Percentiles rank a stretch among this genome's conserved stretches.
Conservation (phyloP, 2,113 vertebrate species). For the Polyodon spathula region DNA sequence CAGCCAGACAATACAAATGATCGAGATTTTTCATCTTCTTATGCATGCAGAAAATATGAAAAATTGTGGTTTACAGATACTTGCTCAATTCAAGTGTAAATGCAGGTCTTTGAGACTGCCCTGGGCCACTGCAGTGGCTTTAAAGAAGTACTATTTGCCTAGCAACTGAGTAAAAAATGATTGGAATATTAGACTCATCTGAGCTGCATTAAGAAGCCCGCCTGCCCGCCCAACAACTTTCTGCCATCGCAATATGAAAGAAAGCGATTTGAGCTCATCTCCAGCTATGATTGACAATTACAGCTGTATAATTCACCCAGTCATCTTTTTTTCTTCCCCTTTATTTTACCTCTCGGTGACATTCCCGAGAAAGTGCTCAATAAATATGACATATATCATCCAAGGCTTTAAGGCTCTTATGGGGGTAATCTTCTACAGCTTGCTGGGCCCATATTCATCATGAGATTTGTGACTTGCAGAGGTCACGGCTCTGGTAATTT, state of each 20-base stretch:
- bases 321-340: constrained; percentile 66
- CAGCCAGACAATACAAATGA: constrained; percentile 97
- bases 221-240: constrained; percentile 75
- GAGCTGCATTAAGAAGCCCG: constrained; percentile 70
- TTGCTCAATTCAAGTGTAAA: constrained; percentile 85
- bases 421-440: constrained; percentile 69
- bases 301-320: constrained; percentile 80
- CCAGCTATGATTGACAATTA: constrained; percentile 86
- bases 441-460: constrained; percentile 66
- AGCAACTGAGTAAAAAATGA: constrained; percentile 91
- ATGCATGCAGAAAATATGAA: constrained; percentile 99
- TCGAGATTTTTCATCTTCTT: constrained; percentile 98
- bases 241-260: constrained; percentile 81
- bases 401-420: constrained; percentile 61
- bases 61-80: constrained; percentile 95
- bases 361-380: constrained; percentile 75
- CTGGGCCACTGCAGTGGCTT: constrained; percentile 73
- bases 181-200: constrained; percentile 96
- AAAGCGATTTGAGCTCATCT: constrained; percentile 68
- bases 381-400: constrained; percentile 89
- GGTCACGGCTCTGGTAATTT: constrained; percentile 69
- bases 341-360: constrained; percentile 80
- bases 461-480: constrained; percentile 55
- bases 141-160: constrained; percentile 69
- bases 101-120: constrained; percentile 82